Percentiles rank a stretch among this genome's conserved stretches.
Conservation (phyloP, 2,113 vertebrate genomes). For the Camelus bactrianus region DNA sequence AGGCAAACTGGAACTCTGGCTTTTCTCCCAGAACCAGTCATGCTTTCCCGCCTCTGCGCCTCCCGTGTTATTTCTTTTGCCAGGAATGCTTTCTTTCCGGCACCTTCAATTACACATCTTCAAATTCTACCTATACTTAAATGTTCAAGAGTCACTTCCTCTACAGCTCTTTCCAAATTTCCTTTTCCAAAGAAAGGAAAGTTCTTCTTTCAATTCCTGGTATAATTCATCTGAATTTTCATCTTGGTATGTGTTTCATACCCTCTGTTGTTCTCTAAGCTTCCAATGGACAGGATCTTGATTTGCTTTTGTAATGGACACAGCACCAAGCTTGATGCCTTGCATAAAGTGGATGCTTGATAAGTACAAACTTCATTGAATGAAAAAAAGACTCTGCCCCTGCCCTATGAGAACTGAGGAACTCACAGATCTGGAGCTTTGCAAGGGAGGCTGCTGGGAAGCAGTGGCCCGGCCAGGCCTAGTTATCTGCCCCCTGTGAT, state of each 20-base stretch:
- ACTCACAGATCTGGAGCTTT: not conserved
- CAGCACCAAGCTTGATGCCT: not conserved
- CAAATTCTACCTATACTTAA: not conserved
- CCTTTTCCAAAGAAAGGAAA: conserved; percentile 46
- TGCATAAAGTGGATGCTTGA: not conserved
- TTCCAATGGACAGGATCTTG: not conserved
- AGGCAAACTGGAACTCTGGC: conserved; percentile 10
- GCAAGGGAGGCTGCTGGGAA: not conserved
- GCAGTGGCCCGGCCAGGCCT: not conserved
- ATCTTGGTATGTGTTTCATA: not conserved
- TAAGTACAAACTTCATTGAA: not conserved
- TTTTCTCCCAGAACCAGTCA: conserved; percentile 15
- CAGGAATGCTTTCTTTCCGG: not conserved
- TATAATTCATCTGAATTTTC: not conserved
- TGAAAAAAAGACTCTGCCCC: not conserved
- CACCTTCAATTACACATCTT: conserved; percentile 27
- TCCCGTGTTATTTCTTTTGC: conserved; percentile 8
- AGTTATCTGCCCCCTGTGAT: not conserved
- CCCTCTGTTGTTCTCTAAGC: not conserved
- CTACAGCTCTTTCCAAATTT: not conserved
- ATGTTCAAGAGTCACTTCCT: not conserved
- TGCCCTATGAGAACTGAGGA: not conserved
- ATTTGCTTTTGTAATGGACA: conserved; percentile 31
- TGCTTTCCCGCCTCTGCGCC: conserved; percentile 69
- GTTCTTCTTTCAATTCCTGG: not conserved